A percentile compares a stretch with the other conserved stretches of the same genome.
These are phyloP conservation scores for Esox lucius DNA, from an alignment of 2,797 vertebrate species.

Conservation along the genomic window DNA sequence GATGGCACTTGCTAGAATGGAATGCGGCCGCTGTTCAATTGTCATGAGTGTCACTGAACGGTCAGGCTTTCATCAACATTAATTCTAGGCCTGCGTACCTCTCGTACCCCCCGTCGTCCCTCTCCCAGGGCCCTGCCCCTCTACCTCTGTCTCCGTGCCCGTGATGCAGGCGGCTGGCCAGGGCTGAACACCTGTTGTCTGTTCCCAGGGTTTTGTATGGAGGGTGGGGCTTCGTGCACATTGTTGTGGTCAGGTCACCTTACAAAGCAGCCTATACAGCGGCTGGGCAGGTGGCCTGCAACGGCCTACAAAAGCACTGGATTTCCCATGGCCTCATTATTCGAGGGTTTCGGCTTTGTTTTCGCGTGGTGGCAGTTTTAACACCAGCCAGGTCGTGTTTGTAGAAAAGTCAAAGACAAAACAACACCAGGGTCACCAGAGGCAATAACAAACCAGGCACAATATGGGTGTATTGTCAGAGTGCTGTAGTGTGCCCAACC, in stretches of 20 bases:
- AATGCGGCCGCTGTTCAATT: background rate
- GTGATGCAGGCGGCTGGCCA: constrained; percentile 15
- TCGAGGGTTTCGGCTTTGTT: constrained; percentile 11
- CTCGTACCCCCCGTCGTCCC: background rate
- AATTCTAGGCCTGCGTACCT: background rate
- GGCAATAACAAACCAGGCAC: constrained; percentile 20
- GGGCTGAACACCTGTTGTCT: constrained; percentile 39
- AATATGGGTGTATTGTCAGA: constrained; percentile 49
- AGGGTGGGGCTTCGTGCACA: constrained; percentile 22
- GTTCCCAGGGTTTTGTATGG: constrained; percentile 34
- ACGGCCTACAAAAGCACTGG: constrained; percentile 19
- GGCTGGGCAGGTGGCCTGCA: constrained; percentile 31
- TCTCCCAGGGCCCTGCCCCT: background rate
- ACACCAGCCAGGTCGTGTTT: constrained; percentile 24
- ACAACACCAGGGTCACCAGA: constrained; percentile 19
- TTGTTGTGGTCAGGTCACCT: constrained; percentile 31
- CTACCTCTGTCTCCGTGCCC: background rate
- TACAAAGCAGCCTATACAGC: constrained; percentile 22
- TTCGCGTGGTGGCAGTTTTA: constrained; percentile 19
- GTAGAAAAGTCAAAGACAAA: constrained; percentile 4
- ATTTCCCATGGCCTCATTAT: constrained; percentile 18
- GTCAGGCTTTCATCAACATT: background rate
- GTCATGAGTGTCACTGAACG: constrained; percentile 6
- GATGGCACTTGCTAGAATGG: constrained; percentile 2
- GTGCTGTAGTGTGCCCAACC: constrained; percentile 20